A percentile compares a stretch with the other conserved stretches of the same genome.
phyloP scores from a whole-genome alignment of 2,113 vertebrate genomes.

The Melanotaenia duboulayi region DNA sequence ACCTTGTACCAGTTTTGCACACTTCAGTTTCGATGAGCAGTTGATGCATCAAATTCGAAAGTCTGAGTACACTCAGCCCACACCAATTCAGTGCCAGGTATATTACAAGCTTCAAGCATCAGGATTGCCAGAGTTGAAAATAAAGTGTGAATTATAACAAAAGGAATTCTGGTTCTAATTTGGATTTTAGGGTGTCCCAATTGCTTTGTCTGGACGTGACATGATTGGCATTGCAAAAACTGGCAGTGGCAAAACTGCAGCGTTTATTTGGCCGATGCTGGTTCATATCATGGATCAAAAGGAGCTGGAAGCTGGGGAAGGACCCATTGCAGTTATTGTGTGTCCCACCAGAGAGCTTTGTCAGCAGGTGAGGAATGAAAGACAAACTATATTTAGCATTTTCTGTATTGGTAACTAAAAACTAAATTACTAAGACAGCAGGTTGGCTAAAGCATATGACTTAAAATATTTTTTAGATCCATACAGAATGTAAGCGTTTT shows the following conservation, averaged over 20 bases:
- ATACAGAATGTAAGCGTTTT: conserved; percentile 97
- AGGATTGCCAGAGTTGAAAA: background rate
- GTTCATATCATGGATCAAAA: conserved; percentile 99
- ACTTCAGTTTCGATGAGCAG: conserved; percentile 97
- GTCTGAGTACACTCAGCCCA: conserved; percentile 98
- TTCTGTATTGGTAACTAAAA: background rate
- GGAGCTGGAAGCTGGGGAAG: conserved; percentile 93
- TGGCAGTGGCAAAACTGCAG: conserved; percentile 97
- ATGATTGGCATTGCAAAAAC: conserved; percentile 99
- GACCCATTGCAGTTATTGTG: conserved; percentile 95
- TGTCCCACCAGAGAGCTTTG: conserved; percentile 98
- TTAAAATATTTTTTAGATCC: conserved; percentile 83
- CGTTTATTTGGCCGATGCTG: conserved; percentile 98
- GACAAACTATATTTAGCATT: background rate
- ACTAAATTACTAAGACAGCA: background rate
- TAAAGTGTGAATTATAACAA: background rate
- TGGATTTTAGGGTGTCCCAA: conserved; percentile 89
- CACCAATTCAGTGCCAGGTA: conserved; percentile 98
- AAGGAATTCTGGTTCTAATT: background rate
- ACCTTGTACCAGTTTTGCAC: conserved; percentile 95
- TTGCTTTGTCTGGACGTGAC: conserved; percentile 95
- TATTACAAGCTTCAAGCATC: background rate
- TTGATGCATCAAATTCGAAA: conserved; percentile 98
- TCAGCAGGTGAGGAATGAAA: conserved; percentile 87
- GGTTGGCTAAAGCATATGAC: background rate